Evolutionary conservation across 2,113 vertebrate species (phyloP).

Genomic region (Solenodon paradoxus): DNA sequence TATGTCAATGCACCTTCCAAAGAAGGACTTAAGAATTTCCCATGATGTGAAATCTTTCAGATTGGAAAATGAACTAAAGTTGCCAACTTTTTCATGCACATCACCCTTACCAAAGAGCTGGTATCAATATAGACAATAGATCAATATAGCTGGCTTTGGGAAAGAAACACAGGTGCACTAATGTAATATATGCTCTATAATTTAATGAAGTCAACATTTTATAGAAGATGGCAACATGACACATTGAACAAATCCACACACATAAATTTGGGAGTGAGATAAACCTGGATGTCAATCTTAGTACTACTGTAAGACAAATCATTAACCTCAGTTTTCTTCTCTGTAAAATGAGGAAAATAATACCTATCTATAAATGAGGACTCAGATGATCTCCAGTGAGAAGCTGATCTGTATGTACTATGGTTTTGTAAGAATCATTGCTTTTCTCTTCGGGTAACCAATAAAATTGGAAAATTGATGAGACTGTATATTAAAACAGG

Average conservation of each 20-base stretch:
- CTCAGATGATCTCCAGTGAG: neutral
- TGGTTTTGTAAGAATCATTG: neutral
- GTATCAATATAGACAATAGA: no score
- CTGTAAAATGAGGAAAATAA: neutral
- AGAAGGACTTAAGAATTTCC: neutral
- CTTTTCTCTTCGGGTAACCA: neutral
- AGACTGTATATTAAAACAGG: neutral
- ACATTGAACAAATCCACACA: neutral
- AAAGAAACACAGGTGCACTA: neutral
- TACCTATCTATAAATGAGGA: neutral
- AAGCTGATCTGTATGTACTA: neutral
- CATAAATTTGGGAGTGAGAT: neutral
- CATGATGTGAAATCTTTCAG: neutral
- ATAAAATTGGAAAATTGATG: neutral
- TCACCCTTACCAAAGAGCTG: neutral
- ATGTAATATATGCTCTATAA: neutral
- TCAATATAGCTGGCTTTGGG: neutral
- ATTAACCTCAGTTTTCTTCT: neutral
- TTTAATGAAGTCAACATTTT: neutral
- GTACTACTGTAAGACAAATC: neutral
- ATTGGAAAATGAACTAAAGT: neutral
- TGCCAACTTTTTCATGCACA: neutral
- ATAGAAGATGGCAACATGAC: neutral
- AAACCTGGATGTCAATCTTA: neutral
- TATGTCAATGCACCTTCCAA: neutral